Base-by-base conservation (phyloP, 2,888 invertebrate species). In the Mystacides longicornis region DNA sequence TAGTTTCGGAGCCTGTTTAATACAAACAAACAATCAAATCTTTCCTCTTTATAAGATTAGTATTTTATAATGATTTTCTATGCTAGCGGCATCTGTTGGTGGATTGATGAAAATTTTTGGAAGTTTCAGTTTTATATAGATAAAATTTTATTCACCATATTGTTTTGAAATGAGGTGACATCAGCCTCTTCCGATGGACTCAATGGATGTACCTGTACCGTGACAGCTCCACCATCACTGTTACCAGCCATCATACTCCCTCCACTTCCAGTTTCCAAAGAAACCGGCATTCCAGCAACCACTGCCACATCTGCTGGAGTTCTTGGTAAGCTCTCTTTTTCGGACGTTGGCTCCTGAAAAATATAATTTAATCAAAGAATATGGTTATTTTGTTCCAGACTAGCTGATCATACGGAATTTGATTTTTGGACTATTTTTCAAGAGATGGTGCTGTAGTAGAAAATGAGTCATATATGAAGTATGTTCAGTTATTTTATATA, bases 181-280 rank as follows among this genome's bases (percentile, higher is more conserved):
- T 68, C 55, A 43, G 53, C 71, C 58, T 82, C 85, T 63, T 80
- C 82, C 63, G 82, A 78, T 37, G 87, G 83, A 68, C 88, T 90
- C 20, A 91, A 72, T 1, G 91, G 91, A 73, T 91, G 91, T 58
- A 83, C 71, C 60, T 74, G 72, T 31, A 80, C 75, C 1, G 73
- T 66, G 22, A 72, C 71, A 42, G 58, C 49, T 7, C 55, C 60
- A 9, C 48, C 54, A 31, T 53, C 52, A 7, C 55, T 56, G 21
- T 5, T n/a, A 5, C 21, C 22, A 23, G 43, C 22, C 3, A 21
- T 20, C 18, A 5, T 23, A 1, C 27, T 23, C 9, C 18, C 2
- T 18, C 49, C 18, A 2, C 47, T 45, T 51, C 59, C 46, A 18
- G n/a, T 37, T 23, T 23, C 33, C 27, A 49, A 23, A 23, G 21